Evolutionary conservation across 2,113 vertebrate species (phyloP).

Genomic region (Python bivittatus): DNA sequence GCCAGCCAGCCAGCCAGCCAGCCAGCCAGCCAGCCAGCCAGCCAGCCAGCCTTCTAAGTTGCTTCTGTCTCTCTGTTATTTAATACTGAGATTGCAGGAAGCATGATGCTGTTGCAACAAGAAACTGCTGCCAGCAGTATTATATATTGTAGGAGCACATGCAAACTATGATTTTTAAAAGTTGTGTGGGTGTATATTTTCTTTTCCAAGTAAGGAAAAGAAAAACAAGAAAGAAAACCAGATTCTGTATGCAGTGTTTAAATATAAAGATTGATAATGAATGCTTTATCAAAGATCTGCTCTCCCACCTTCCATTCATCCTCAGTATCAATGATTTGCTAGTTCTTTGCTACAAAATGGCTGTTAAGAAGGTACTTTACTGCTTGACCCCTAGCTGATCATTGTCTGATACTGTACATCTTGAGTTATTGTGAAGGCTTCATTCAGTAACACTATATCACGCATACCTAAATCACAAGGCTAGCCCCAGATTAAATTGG

Average conservation of each 20-base stretch:
- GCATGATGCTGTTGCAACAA: not conserved
- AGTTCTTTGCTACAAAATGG: slow-evolving; percentile 46
- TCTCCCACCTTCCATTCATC: slow-evolving; percentile 43
- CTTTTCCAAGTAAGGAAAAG: not conserved
- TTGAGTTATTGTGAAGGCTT: not conserved
- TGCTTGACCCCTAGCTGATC: slow-evolving; percentile 32
- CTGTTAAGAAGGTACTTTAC: slow-evolving; percentile 58
- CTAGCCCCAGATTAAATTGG: too few species aligned
- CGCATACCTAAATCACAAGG: too few species aligned
- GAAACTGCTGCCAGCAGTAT: slow-evolving; percentile 1
- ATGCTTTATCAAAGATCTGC: slow-evolving; percentile 22
- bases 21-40: not conserved
- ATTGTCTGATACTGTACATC: slow-evolving; percentile 35
- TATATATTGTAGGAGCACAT: not conserved
- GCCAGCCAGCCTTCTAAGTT: not conserved
- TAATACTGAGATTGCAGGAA: slow-evolving; percentile 15
- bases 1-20: not conserved
- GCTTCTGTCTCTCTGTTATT: slow-evolving; percentile 5
- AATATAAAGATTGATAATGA: not conserved
- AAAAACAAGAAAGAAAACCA: not conserved
- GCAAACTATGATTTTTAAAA: not conserved
- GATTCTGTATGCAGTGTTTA: not conserved
- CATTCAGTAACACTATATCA: not conserved
- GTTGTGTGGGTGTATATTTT: too few species aligned
- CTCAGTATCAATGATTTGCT: slow-evolving; percentile 37